These are phyloP conservation scores for Drosophila niveifrons DNA, from an alignment of 2,888 invertebrate genomes.

Conservation along the genomic window DNA sequence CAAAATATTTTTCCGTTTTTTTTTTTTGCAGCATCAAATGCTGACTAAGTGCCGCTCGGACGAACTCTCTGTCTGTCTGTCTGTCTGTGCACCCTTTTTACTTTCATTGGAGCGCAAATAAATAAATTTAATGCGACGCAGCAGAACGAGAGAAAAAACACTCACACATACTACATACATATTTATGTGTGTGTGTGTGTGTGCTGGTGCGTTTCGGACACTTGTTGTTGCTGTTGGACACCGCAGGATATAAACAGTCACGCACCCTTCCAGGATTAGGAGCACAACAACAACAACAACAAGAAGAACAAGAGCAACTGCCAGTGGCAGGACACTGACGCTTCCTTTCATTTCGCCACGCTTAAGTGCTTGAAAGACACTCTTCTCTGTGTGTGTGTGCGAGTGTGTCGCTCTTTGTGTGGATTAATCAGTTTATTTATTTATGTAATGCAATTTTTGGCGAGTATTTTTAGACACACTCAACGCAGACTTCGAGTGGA, in stretches of 20 bases:
- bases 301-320: background rate
- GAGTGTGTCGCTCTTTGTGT: constrained; percentile 9
- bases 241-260: constrained; percentile 22
- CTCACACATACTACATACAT: background rate
- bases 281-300: background rate
- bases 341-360: constrained; percentile 20
- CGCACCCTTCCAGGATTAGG: constrained; percentile 38
- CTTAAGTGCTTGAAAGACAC: constrained; percentile 16
- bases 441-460: constrained; percentile 40
- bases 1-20: constrained; percentile 56
- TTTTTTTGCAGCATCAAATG: constrained; percentile 59
- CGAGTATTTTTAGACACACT: constrained; percentile 37
- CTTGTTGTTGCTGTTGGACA: constrained; percentile 39
- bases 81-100: constrained; percentile 55
- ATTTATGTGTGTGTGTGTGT: constrained; percentile 8
- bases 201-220: constrained; percentile 32
- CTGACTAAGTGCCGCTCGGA: constrained; percentile 69
- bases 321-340: constrained; percentile 36
- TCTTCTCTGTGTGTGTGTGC: constrained; percentile 23
- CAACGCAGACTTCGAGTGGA: background rate
- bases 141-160: constrained; percentile 31
- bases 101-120: constrained; percentile 62
- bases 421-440: constrained; percentile 72
- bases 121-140: constrained; percentile 63
- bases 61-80: constrained; percentile 25